A percentile compares a stretch with the other conserved stretches of the same genome.
Conservation (phyloP, 1,140 invertebrate species). For the Drosophila hydei region DNA sequence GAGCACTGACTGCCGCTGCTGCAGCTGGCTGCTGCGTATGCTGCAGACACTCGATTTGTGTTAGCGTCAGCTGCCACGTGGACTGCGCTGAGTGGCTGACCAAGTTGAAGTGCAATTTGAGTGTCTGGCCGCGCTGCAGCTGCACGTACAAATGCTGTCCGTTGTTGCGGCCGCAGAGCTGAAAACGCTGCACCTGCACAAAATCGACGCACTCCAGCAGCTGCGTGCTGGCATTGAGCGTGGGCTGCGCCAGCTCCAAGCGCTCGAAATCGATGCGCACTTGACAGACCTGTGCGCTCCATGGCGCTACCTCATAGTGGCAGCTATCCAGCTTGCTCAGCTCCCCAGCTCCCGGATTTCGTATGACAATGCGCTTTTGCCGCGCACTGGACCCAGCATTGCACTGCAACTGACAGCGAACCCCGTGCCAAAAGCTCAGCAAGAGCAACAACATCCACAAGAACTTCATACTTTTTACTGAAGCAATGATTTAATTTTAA, state of each 20-base stretch:
- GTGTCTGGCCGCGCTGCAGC: constrained; percentile 49
- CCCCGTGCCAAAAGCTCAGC: constrained; percentile 4
- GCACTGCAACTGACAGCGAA: constrained; percentile 54
- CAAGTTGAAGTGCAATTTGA: constrained; percentile 54
- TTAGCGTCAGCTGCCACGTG: constrained; percentile 66
- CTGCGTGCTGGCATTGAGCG: constrained; percentile 52
- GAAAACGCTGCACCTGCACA: constrained; percentile 72
- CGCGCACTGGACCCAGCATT: constrained; percentile 42
- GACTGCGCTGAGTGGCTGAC: constrained; percentile 47
- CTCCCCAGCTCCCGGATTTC: constrained; percentile 44
- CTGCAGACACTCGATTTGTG: constrained; percentile 64
- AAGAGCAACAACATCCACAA: constrained; percentile 4
- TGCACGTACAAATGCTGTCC: constrained; percentile 70
- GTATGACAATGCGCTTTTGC: constrained; percentile 66
- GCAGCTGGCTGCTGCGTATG: constrained; percentile 2
- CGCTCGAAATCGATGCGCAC: constrained; percentile 72
- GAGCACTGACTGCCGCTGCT: neutral
- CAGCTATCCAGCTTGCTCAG: constrained; percentile 61
- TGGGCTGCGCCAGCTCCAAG: constrained; percentile 70
- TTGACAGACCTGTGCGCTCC: constrained; percentile 72
- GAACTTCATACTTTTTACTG: constrained; percentile 43
- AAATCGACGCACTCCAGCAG: constrained; percentile 60
- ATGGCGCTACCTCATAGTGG: constrained; percentile 64
- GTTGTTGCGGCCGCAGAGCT: constrained; percentile 62
- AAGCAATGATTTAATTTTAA: constrained; percentile 50